phyloP scores from a whole-genome alignment of 2,113 vertebrate species.

The Saguinus midas region DNA sequence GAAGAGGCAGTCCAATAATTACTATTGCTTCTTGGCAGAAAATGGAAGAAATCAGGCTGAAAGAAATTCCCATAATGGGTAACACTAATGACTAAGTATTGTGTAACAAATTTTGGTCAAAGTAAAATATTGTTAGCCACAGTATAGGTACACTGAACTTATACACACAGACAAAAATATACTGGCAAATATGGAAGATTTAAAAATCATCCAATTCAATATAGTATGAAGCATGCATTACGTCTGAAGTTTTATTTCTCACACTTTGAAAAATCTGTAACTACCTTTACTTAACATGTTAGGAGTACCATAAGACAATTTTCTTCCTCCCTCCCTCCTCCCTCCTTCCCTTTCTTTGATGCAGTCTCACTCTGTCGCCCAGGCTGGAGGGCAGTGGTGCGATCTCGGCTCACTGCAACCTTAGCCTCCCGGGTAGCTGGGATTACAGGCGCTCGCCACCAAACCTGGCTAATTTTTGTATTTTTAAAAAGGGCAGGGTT shows the following conservation, averaged over 20 bases:
- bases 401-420: too few relatives aligned
- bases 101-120: not conserved
- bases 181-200: not conserved
- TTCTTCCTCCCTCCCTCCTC: not conserved
- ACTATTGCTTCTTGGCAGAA: constrained; percentile 12
- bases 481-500: too few relatives aligned
- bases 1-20: not conserved
- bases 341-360: too few relatives aligned
- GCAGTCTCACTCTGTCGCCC: too few relatives aligned
- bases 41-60: not conserved
- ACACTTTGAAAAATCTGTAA: not conserved
- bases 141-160: not conserved
- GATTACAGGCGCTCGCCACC: too few relatives aligned
- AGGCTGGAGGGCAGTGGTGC: too few relatives aligned
- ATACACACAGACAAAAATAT: not conserved
- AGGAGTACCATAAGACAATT: not conserved
- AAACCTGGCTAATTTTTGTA: too few relatives aligned
- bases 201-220: constrained; percentile 6
- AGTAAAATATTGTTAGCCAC: constrained; percentile 15
- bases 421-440: too few relatives aligned
- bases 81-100: not conserved
- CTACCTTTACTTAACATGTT: not conserved
- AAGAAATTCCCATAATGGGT: not conserved
- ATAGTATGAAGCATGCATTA: not conserved
- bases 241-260: not conserved